Conservation (phyloP, 2,888 invertebrate species). For the Aromia moschata region DNA sequence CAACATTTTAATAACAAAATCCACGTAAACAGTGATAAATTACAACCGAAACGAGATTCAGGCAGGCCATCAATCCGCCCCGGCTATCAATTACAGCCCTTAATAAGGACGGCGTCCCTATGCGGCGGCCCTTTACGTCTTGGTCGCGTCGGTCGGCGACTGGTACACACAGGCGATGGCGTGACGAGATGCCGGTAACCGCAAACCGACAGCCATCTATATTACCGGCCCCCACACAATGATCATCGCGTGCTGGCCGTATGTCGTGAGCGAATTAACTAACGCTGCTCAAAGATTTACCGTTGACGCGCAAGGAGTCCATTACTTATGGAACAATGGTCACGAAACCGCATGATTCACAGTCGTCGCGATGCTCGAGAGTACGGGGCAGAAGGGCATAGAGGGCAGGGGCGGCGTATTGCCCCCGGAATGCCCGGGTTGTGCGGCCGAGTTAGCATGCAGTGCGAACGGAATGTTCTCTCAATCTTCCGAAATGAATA, state of each 20-base stretch:
- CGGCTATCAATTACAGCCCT: slow-evolving; percentile 6
- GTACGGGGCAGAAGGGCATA: too few species aligned
- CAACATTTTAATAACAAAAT: too few species aligned
- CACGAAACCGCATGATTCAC: slow-evolving; percentile 57
- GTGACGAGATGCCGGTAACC: slow-evolving; percentile 30
- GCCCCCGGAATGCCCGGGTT: too few species aligned
- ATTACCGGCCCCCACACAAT: slow-evolving; percentile 35
- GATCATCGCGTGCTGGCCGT: slow-evolving; percentile 32
- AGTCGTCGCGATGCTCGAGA: slow-evolving; percentile 28
- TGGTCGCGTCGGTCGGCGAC: slow-evolving; percentile 27
- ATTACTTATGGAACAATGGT: slow-evolving; percentile 58
- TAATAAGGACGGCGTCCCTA: slow-evolving; percentile 4
- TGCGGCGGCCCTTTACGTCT: slow-evolving; percentile 14
- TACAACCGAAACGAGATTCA: too few species aligned
- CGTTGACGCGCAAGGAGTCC: slow-evolving; percentile 54
- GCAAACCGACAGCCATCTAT: slow-evolving; percentile 29
- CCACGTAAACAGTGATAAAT: too few species aligned
- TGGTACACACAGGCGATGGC: slow-evolving; percentile 30
- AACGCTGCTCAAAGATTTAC: slow-evolving; percentile 56
- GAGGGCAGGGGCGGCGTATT: too few species aligned
- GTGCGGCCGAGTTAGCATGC: too few species aligned
- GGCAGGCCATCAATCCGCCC: background rate
- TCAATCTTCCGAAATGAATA: too few species aligned
- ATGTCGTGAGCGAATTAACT: slow-evolving; percentile 58
- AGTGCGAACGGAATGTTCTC: too few species aligned